phyloP scores from a whole-genome alignment of 2,797 vertebrate species.

The Synaphobranchus kaupii region DNA sequence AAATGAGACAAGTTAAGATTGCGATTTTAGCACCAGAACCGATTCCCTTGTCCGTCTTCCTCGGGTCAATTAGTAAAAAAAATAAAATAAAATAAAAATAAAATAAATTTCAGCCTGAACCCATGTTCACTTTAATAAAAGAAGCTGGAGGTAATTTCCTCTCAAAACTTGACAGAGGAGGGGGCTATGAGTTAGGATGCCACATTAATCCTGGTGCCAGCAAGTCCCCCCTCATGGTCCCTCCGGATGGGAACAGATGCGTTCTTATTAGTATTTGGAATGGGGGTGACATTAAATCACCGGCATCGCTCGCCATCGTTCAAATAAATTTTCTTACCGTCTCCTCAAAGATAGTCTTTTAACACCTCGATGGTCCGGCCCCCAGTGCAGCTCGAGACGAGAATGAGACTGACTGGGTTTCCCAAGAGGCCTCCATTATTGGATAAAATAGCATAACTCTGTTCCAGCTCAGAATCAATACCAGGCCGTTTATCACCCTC shows the following conservation, averaged over 20 bases:
- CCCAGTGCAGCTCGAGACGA: slow-evolving; percentile 47
- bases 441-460: slow-evolving; percentile 62
- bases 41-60: neutral
- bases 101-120: neutral
- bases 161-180: slow-evolving; percentile 9
- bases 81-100: neutral
- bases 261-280: slow-evolving; percentile 62
- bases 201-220: slow-evolving; percentile 60
- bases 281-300: slow-evolving; percentile 56
- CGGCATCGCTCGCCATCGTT: slow-evolving; percentile 51
- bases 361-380: slow-evolving; percentile 47
- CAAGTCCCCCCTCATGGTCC: neutral
- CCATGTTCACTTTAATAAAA: neutral
- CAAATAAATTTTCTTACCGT: slow-evolving; percentile 54
- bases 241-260: slow-evolving; percentile 59
- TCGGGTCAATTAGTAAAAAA: neutral
- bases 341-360: slow-evolving; percentile 42
- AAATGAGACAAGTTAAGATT: neutral
- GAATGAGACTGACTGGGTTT: slow-evolving; percentile 49
- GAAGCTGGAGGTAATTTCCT: slow-evolving; percentile 17
- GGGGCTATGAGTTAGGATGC: slow-evolving; percentile 44
- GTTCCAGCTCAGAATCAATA: slow-evolving; percentile 59
- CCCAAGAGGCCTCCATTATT: slow-evolving; percentile 62
- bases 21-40: neutral
- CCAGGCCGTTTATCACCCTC: slow-evolving; percentile 58